Percentiles rank a stretch among this genome's conserved stretches.
These are phyloP conservation scores for Tragelaphus buxtoni DNA, from an alignment of 2,113 vertebrate species.

Conservation along the genomic window DNA sequence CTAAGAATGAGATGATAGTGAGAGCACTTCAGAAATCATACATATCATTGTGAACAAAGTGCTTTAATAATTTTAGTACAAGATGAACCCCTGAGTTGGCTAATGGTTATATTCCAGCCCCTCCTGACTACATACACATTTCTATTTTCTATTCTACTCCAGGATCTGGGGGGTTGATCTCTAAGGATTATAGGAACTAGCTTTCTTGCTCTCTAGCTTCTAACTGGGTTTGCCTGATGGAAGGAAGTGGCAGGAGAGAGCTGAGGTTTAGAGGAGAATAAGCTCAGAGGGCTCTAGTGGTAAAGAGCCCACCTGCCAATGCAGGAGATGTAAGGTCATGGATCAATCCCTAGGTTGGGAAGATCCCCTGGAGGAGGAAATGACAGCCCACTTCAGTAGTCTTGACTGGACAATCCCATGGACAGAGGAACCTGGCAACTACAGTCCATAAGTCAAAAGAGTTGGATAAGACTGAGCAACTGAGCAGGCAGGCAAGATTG, in stretches of 20 bases:
- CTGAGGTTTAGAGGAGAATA: background rate
- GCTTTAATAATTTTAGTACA: background rate
- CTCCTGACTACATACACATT: rapidly evolving
- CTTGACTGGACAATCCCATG: background rate
- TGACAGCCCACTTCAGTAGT: background rate
- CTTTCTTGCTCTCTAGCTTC: background rate
- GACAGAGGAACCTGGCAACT: background rate
- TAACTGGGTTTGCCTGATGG: background rate
- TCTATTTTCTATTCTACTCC: background rate
- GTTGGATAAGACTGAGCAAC: background rate
- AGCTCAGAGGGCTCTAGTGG: background rate
- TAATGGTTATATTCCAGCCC: background rate
- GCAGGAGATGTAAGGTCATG: background rate
- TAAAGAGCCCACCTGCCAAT: background rate
- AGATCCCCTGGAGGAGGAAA: background rate
- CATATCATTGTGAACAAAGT: background rate
- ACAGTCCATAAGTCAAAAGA: background rate
- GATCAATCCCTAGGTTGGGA: background rate
- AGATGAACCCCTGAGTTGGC: background rate
- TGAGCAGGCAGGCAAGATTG: background rate
- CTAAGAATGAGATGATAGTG: background rate
- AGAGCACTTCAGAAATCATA: background rate
- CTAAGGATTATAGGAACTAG: background rate
- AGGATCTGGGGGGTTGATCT: background rate
- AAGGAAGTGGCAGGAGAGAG: background rate